Evolutionary conservation across 2,113 vertebrate genomes (phyloP).

Genomic region (Martes martes): DNA sequence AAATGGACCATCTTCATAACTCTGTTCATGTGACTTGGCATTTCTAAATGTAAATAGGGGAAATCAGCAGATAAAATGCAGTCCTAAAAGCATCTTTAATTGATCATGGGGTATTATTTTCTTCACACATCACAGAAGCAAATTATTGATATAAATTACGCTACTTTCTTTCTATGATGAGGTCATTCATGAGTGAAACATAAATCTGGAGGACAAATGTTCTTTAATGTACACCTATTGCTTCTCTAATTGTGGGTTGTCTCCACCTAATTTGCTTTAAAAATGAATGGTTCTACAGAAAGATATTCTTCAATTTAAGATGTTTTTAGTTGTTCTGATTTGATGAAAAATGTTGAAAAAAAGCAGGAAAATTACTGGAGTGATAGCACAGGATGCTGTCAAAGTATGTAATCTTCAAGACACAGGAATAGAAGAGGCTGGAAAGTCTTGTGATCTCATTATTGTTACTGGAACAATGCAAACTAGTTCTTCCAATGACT

Average conservation of each 20-base stretch:
- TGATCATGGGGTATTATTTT: conserved; percentile 35
- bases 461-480: neutral
- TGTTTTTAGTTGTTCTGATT: neutral
- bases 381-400: neutral
- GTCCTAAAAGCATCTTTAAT: conserved; percentile 3
- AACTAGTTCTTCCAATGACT: neutral
- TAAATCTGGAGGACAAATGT: conserved; percentile 45
- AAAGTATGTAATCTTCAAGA: neutral
- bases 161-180: conserved; percentile 39
- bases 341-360: neutral
- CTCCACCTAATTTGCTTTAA: conserved; percentile 36
- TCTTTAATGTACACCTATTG: neutral
- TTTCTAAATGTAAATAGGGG: conserved; percentile 37
- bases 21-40: conserved; percentile 23
- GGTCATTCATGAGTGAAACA: conserved; percentile 67
- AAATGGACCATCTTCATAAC: neutral
- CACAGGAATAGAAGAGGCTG: neutral
- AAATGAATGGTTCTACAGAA: neutral
- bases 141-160: conserved; percentile 58
- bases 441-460: neutral
- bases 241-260: conserved; percentile 20
- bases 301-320: conserved; percentile 40
- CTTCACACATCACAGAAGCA: conserved; percentile 51
- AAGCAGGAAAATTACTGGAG: neutral
- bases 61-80: conserved; percentile 45